Conservation (phyloP, 2,797 vertebrate species). For the Loriculus beryllinus region DNA sequence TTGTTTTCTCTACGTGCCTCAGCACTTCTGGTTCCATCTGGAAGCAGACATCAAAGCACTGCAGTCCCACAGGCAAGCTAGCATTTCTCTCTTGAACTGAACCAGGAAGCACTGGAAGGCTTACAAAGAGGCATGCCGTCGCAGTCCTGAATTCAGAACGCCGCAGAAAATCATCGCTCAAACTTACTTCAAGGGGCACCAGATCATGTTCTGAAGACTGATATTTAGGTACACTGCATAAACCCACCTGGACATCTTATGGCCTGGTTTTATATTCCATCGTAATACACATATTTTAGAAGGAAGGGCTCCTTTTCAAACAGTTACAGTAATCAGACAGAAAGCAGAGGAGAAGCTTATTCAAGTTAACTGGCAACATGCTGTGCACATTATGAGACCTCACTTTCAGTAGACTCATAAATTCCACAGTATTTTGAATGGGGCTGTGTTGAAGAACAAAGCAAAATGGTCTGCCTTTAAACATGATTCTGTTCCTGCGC, state of each 20-base stretch:
- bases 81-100: slow-evolving; percentile 28
- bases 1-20: slow-evolving; percentile 41
- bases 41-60: slow-evolving; percentile 44
- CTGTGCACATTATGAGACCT: slow-evolving; percentile 52
- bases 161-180: fast-evolving
- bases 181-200: neutral
- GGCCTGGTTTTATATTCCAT: neutral
- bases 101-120: slow-evolving; percentile 20
- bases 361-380: slow-evolving; percentile 53
- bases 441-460: slow-evolving; percentile 62
- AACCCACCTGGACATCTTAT: neutral
- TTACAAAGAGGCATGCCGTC: neutral
- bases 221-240: neutral
- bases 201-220: neutral
- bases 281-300: neutral
- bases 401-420: slow-evolving; percentile 48
- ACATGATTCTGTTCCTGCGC: neutral
- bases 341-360: slow-evolving; percentile 61
- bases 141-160: neutral
- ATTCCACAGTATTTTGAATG: slow-evolving; percentile 21
- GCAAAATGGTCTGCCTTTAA: slow-evolving; percentile 23
- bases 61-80: neutral
- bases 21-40: slow-evolving; percentile 46
- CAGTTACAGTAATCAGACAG: neutral
- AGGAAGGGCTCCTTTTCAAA: slow-evolving; percentile 30